Conservation (phyloP, 2,797 vertebrate species). For the Nannoperca australis region DNA sequence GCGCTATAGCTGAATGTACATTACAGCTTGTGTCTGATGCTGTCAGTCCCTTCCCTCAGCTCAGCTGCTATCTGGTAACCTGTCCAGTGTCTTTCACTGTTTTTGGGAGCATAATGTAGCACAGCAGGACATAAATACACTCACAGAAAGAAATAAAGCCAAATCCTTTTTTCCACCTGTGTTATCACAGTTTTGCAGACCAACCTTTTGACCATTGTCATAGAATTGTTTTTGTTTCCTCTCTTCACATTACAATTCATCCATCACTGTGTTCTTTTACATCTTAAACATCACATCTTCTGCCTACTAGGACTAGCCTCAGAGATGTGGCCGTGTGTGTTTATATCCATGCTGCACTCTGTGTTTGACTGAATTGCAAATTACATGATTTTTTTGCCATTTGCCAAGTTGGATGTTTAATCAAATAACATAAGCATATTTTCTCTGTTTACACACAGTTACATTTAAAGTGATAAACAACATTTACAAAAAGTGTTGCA, state of each 20-base stretch:
- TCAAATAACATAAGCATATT: constrained; percentile 22
- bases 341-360: background rate
- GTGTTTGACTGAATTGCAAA: constrained; percentile 28
- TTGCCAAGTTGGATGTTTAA: constrained; percentile 22
- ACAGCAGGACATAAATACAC: background rate
- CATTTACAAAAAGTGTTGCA: constrained; percentile 16
- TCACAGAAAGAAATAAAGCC: background rate
- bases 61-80: background rate
- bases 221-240: background rate
- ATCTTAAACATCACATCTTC: constrained; percentile 12
- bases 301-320: background rate
- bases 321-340: background rate
- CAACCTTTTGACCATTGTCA: background rate
- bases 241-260: background rate
- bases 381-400: constrained; percentile 28
- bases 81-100: constrained; percentile 9
- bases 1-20: constrained; percentile 32
- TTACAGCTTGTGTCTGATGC: constrained; percentile 17
- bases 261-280: background rate
- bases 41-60: background rate
- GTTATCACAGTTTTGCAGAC: background rate
- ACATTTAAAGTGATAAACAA: constrained; percentile 28
- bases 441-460: constrained; percentile 39
- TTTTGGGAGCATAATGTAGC: background rate
- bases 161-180: too few species aligned